Evolutionary conservation across 2,888 invertebrate species (phyloP), one percentile per base, ranked within the genome.

Genomic region (Neuroscelio doddi): DNA sequence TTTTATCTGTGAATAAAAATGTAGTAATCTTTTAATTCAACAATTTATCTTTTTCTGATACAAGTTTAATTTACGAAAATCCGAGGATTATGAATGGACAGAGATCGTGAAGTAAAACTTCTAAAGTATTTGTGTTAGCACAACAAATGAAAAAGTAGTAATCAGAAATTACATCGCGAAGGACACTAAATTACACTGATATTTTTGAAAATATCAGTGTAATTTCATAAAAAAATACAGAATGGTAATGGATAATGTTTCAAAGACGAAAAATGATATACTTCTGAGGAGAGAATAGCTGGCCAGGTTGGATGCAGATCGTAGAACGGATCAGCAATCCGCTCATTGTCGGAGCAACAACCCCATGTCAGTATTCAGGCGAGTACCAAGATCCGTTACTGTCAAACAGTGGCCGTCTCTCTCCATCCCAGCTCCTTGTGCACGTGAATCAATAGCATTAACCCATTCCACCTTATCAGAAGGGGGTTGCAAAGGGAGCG

Each of bases 381-480:
- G 30, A 46, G 62, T 55, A 41, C 39, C 38, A 64, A 77, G 79
- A 83, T 83, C 82, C 78, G 82, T 83, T 83, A 82, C 83, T 82
- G 82, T 82, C 82, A 82, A 82, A 80, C 81, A 80, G 81, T 80
- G 78, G 80, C 78, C 75, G 73, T 66, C 71, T 71, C 69, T 56
- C 71, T 66, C 64, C 55, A 47, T 41, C 56, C 42, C 14, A 59
- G 27, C 64, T 71, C 62, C 79, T 79, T 74, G 81, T 78, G 79
- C 79, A 80, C 80, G 84, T 83, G 84, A 84, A 84, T 84, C 84
- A 84, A 84, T 84, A 84, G 84, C 84, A 84, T 84, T 84, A 84
- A 82, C 82, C 81, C 84, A 81, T 83, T 83, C 83, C 81, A 81
- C 72, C 76, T 77, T 80, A 82, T 83, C 79, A 80, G 80, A 80